A percentile compares a stretch with the other conserved stretches of the same genome.
These are phyloP conservation scores for Pecten maximus DNA, from an alignment of 2,888 invertebrate species.

Conservation along the genomic window DNA sequence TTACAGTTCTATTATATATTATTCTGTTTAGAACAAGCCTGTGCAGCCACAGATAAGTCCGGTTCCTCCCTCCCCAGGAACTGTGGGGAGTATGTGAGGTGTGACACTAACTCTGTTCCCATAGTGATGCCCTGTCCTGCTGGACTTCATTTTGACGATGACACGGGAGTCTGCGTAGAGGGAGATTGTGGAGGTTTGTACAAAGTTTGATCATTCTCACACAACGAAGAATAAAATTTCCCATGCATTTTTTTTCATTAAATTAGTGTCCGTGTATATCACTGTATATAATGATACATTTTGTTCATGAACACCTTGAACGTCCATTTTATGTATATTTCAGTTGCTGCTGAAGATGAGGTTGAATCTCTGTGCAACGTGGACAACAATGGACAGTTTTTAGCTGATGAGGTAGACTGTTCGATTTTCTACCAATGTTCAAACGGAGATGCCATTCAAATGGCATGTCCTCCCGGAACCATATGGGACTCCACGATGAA, in stretches of 20 bases:
- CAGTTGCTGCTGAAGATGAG: background rate
- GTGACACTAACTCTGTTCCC: background rate
- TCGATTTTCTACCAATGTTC: background rate
- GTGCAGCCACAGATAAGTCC: background rate
- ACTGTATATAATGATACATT: too few relatives aligned
- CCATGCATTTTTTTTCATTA: too few relatives aligned
- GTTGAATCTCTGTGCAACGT: background rate
- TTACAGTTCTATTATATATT: too few relatives aligned
- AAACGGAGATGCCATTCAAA: background rate
- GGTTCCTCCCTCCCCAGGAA: background rate
- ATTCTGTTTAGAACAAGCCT: background rate
- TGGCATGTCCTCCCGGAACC: background rate
- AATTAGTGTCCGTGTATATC: too few relatives aligned
- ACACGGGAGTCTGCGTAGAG: background rate
- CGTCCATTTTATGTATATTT: background rate
- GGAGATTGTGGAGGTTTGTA: conserved; percentile 14
- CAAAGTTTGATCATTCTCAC: too few relatives aligned
- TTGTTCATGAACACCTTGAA: too few relatives aligned
- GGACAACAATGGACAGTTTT: background rate
- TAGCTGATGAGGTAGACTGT: background rate
- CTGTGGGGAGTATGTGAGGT: background rate
- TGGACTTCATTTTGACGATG: background rate
- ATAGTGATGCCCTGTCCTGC: background rate
- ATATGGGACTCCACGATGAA: background rate
- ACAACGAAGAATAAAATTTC: too few relatives aligned